Evolutionary conservation across 2,888 invertebrate species (phyloP).

Genomic region (Plebejus melissa): DNA sequence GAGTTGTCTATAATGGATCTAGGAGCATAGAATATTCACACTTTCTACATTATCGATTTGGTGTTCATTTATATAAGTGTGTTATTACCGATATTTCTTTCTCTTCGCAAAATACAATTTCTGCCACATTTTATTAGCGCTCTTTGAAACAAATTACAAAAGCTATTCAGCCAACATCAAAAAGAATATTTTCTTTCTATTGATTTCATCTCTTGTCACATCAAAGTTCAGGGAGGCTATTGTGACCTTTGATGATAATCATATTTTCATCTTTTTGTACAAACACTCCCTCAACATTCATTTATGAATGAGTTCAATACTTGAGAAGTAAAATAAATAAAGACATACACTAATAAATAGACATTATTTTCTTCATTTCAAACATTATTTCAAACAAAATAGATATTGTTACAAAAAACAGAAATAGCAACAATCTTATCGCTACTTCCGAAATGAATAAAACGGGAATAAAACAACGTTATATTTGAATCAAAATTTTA

Average conservation of each 20-base stretch:
- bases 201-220: conserved; percentile 72
- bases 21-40: neutral
- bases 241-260: conserved; percentile 55
- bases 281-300: conserved; percentile 38
- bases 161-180: conserved; percentile 49
- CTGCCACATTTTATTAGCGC: neutral
- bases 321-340: neutral
- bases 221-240: conserved; percentile 62
- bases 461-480: conserved; percentile 12
- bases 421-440: neutral
- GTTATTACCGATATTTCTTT: neutral
- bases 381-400: neutral
- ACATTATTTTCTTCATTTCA: neutral
- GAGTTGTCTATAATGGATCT: conserved; percentile 2
- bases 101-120: neutral
- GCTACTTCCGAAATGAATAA: conserved; percentile 13
- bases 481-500: conserved; percentile 2
- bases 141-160: conserved; percentile 23
- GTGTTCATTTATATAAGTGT: neutral
- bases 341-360: neutral
- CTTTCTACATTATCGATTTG: neutral
- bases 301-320: conserved; percentile 30
- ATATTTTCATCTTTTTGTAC: conserved; percentile 60
- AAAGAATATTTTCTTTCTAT: conserved; percentile 59
- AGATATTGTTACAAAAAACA: neutral